Evolutionary conservation across 1,140 invertebrate species (phyloP).

Genomic region (Gerris buenoi): DNA sequence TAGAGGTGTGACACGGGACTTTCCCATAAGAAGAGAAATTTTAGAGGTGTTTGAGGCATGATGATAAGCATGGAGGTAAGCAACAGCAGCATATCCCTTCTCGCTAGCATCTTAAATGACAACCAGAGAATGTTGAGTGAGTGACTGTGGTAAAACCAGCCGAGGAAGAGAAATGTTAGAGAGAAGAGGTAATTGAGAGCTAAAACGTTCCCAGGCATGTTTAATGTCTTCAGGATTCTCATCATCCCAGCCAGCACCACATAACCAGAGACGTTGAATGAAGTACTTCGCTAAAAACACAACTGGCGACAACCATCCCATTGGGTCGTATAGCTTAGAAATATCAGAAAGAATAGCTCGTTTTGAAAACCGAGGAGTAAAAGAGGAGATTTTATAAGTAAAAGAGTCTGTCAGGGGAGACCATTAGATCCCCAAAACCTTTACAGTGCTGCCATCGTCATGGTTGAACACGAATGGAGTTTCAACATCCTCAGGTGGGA

Average conservation of each 20-base stretch:
- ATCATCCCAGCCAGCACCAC: not conserved
- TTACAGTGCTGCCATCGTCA: not conserved
- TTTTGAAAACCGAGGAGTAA: not conserved
- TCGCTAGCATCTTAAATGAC: conserved; percentile 14
- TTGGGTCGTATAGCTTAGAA: conserved; percentile 2
- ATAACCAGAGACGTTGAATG: not conserved
- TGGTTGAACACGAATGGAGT: not conserved
- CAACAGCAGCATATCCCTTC: not conserved
- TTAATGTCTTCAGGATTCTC: not conserved
- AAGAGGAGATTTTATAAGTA: not conserved
- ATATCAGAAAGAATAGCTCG: conserved; percentile 4
- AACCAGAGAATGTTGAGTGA: conserved; percentile 22
- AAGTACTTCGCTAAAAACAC: not conserved
- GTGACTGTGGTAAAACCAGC: conserved; percentile 22
- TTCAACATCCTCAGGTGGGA: not conserved
- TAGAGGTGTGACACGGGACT: conserved; percentile 29
- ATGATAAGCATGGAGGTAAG: not conserved
- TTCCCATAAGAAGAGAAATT: conserved; percentile 25
- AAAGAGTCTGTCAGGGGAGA: not conserved
- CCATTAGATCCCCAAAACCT: conserved; percentile 5
- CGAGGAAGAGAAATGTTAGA: conserved; percentile 20
- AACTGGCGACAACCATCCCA: conserved; percentile 1
- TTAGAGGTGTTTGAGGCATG: not conserved
- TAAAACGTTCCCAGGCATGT: not conserved
- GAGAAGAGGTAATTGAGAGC: not conserved